Conservation (phyloP, 2,888 invertebrate genomes). For the Adelognathus sp. region DNA sequence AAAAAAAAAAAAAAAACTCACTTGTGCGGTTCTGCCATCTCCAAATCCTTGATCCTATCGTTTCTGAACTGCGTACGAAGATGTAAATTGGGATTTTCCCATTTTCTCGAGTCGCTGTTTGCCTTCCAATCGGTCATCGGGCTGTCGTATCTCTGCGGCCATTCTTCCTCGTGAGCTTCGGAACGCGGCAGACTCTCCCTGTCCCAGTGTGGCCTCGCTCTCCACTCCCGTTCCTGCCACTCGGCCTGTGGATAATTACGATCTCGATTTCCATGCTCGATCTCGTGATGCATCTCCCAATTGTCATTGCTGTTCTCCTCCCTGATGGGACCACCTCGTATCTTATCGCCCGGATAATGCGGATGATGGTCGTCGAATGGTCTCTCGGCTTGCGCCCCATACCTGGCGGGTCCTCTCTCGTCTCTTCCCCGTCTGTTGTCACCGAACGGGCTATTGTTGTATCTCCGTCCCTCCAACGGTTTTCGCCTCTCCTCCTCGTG, state of each 20-base stretch:
- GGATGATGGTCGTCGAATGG: constrained; percentile 71
- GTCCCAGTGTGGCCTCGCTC: constrained; percentile 77
- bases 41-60: constrained; percentile 77
- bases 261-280: constrained; percentile 74
- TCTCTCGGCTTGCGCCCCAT: constrained; percentile 67
- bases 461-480: constrained; percentile 72
- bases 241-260: constrained; percentile 70
- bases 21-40: constrained; percentile 70
- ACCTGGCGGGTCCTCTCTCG: constrained; percentile 78
- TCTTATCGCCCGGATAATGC: constrained; percentile 72
- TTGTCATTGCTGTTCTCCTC: constrained; percentile 76
- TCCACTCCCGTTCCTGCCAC: constrained; percentile 79
- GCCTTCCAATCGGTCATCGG: constrained; percentile 78
- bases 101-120: constrained; percentile 75
- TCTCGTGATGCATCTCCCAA: constrained; percentile 78
- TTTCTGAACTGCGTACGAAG: constrained; percentile 75
- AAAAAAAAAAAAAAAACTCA: constrained; percentile 38
- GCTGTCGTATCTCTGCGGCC: constrained; percentile 76
- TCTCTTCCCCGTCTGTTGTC: constrained; percentile 79
- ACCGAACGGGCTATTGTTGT: constrained; percentile 81
- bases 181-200: constrained; percentile 77
- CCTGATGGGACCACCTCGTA: constrained; percentile 67
- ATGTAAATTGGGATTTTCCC: constrained; percentile 77
- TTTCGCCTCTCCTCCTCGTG: constrained; percentile 76
- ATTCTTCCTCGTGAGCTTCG: constrained; percentile 78